Evolutionary conservation across 2,113 vertebrate species (phyloP), one percentile per base, ranked within the genome.

Genomic region (Daboia siamensis): DNA sequence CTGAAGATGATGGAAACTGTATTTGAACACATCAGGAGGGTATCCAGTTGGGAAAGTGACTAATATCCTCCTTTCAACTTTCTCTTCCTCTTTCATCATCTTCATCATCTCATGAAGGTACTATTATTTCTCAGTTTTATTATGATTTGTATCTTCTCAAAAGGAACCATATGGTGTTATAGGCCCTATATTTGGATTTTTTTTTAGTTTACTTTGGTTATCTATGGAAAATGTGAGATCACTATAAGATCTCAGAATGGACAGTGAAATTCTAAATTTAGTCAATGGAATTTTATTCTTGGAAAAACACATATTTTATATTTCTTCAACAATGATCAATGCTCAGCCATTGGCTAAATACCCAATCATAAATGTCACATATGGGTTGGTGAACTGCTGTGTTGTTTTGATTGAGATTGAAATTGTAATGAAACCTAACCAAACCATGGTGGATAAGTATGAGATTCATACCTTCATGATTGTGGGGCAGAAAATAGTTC

Each of bases 401-500:
- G 23, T 84, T 26, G 2, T 55, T 54, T 56, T 39, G 11, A 48
- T 69, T 55, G 44, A 9, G 11, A 48, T 69, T 55, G 44, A 9
- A 84, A 80, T 29, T 74, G 33, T 39, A 84, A 11, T 33, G 39
- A 44, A 55, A 55, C 23, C 64, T 80, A 13, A 51, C 6, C 11
- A 39, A 54, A 80, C 29, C 5, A 51, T 69, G 26, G 46, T 29
- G 88, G 8, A 46, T 46, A 90, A 17, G 29, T n/a, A 26, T 69
- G 24, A 48, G 12, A 44, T n/a, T 74, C 29, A 24, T 90, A 51
- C 51, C 39, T 57, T 17, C 26, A 57, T 20, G 33, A 86, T 9
- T 86, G 33, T n/a, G 61, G 46, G 93, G 92, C 93, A 94, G 90
- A 69, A 61, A 29, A 33, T 87, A 95, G 88, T 86, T 8, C 33